A percentile compares a stretch with the other conserved stretches of the same genome.
Conservation (phyloP, 2,113 vertebrate species). For the Cichladusa arquata region DNA sequence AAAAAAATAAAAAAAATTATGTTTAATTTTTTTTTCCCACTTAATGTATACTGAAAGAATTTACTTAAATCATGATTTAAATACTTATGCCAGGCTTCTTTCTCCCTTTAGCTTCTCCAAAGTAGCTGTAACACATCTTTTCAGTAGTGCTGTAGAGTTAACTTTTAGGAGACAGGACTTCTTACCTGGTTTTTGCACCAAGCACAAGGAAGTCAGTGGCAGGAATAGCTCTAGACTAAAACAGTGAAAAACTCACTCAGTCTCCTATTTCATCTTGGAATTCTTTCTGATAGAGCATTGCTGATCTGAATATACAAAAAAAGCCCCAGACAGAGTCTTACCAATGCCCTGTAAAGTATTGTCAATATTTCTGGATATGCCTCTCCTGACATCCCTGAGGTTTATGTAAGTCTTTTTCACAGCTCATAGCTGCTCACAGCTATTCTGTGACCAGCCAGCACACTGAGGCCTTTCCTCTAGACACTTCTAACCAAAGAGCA, state of each 20-base stretch:
- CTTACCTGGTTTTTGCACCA: background rate
- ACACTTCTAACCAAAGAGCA: background rate
- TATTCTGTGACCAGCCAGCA: background rate
- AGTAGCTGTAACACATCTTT: background rate
- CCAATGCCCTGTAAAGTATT: background rate
- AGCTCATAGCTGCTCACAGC: background rate
- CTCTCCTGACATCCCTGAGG: background rate
- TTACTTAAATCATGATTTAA: background rate
- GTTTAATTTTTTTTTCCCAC: background rate
- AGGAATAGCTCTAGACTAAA: background rate
- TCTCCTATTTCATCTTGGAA: background rate
- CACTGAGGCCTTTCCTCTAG: background rate
- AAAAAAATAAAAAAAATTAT: background rate
- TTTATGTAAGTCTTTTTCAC: background rate
- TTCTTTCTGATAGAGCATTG: background rate
- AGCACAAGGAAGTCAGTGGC: background rate
- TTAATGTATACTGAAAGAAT: background rate
- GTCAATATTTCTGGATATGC: background rate
- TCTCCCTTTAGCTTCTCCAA: background rate
- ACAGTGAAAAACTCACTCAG: background rate
- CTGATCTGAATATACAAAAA: background rate
- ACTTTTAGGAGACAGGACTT: background rate
- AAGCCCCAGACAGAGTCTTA: background rate
- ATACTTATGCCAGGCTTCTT: background rate
- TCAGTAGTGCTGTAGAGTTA: background rate